Evolutionary conservation across 1,140 invertebrate genomes (phyloP), one percentile per base, ranked within the genome.

Genomic region (Chelonus insularis): DNA sequence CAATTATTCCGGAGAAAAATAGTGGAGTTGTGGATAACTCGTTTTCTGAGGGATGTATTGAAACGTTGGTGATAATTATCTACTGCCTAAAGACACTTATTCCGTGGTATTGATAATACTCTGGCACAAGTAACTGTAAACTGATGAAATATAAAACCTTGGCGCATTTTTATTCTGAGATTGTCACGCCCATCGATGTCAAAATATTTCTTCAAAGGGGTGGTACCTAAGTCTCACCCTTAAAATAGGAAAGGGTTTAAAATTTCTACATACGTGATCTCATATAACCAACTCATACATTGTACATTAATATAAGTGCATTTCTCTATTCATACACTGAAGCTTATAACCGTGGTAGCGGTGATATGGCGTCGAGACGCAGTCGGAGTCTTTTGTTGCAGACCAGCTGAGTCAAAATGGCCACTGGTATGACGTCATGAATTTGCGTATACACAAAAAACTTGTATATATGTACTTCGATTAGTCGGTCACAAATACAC

Each of bases 341-440:
- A 18, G 9, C 7, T 41, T 18, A 3, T 51, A 48, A 21, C 36
- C n/a, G 43, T 43, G 37, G 8, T 23, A 14, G 12, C 4, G 36
- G 61, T 65, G 74, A 78, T 74, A 79, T 75, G 75, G 75, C 76
- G 75, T 78, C 68, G 75, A 69, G 66, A 69, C 70, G 69, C 21
- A 63, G 71, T 70, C 61, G 70, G 58, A 67, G 66, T 68, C 72
- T 71, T 78, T 79, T 79, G 76, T 77, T 67, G 70, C n/a, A 63
- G 62, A 77, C 74, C 74, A 77, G 74, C 75, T 77, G 78, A 79
- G 77, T 72, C 75, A 81, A 80, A 81, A 80, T 80, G 78, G 78
- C 78, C 74, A 72, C 78, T 70, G 52, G 51, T 39, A 16, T 76
- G 73, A 78, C 72, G 75, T 79, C 74, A 79, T 67, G 41, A 57